Base-by-base conservation (phyloP, 2,888 invertebrate species). In the Apodemia zela region DNA sequence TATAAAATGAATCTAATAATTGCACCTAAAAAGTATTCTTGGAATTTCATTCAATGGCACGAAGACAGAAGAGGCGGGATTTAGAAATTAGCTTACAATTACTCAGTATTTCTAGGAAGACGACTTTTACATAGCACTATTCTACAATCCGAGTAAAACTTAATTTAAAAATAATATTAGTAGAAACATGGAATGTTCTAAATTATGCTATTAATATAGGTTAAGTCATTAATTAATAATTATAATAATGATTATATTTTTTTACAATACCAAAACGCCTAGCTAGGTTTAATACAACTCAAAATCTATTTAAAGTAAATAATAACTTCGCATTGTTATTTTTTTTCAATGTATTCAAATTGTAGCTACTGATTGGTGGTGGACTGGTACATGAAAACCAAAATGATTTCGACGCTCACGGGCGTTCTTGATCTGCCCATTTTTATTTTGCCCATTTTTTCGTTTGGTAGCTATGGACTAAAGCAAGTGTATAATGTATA, bases 1-100 rank as follows among this genome's bases (percentile, higher is more conserved):
- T 54, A 54, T 54, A 6, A 57, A 57, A 29, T 57, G n/a, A 57
- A 57, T 29, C 17, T 47, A 17, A 57, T 25, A 57, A 57, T 57
- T 57, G 54, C 29, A 57, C 54, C 54, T 57, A 57, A 57, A 54
- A 57, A 57, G 54, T n/a, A 57, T 57, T 57, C n/a, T n/a, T 57
- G 29, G 57, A 29, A 57, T 29, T 57, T 57, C 25, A n/a, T 57
- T 57, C 8, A 57, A 57, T 57, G 57, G 57, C 57, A 57, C 57
- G 29, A 57, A 57, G 57, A 57, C 8, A 29, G 29, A 57, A 29
- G 57, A 57, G 57, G 57, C 57, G 57, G 57, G 29, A 25, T 57
- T 29, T 57, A 57, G 57, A 57, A 57, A 6, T 57, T 29, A 25
- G 29, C 29, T 57, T 57, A 57, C 15, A 29, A 57, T 57, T 57